Evolutionary conservation across 2,113 vertebrate species (phyloP), one percentile per base, ranked within the genome.

Genomic region (Sturnus vulgaris): DNA sequence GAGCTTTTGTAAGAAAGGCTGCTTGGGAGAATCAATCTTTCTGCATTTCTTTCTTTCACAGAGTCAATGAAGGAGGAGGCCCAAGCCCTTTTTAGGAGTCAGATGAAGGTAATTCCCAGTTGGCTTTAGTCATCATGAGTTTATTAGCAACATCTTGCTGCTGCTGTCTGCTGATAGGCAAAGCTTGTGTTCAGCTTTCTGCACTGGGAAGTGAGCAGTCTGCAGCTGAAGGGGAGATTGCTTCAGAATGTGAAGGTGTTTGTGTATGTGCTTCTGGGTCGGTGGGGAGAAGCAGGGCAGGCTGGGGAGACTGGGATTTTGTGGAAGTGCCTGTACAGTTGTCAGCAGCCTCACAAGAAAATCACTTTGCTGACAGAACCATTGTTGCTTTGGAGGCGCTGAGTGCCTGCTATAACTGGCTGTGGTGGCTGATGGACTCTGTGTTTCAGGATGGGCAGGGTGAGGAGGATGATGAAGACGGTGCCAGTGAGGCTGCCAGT

Each of bases 381-480:
- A 0, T 13, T 31, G 35, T 13, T 50, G 33, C 52, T 85, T 76
- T 70, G 60, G 53, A 88, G 37, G 35, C 59, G 35, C 56, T 46
- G 63, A 35, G 33, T 22, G 82, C 40, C 57, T 92, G 83, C 81
- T 83, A 35, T 61, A 59, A 35, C 47, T 85, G 66, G 47, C 23
- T 65, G 47, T 55, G 79, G 30, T 44, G 15, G 18, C 90, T 96
- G 44, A 94, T 21, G 33, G 57, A 30, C 64, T 83, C 35, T 93
- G 15, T 97, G 47, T 97, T 97, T 96, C 97, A 99, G 99, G 99
- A 99, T 95, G 98, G 98, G 85, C 98, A 99, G 93, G 99, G 98
- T 94, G 98, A 98, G 88, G 98, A 98, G 85, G 99, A 99, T 68
- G 99, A 99, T 79, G 99, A 99, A 90, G 99, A 99, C 86, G 99